Evolutionary conservation across 2,888 invertebrate genomes (phyloP).

Genomic region (Hydrotaea cyrtoneurina): DNA sequence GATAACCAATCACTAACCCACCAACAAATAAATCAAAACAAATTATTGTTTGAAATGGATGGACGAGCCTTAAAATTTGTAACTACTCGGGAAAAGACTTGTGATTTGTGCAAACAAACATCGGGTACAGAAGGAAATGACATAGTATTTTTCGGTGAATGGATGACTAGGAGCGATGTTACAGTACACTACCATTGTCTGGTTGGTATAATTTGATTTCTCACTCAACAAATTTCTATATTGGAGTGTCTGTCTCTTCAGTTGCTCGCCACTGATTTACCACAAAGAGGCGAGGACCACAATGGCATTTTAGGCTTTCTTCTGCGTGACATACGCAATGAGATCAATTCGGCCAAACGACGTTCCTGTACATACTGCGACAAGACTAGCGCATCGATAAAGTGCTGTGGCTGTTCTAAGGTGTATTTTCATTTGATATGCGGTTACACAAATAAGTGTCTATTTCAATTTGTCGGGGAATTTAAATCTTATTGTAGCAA

Average conservation of each 20-base stretch:
- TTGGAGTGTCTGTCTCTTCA: constrained; percentile 73
- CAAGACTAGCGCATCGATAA: constrained; percentile 71
- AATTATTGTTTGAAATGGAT: too few species aligned
- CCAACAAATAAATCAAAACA: too few species aligned
- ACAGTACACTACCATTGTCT: constrained; percentile 77
- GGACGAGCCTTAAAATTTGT: too few species aligned
- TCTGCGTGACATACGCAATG: constrained; percentile 85
- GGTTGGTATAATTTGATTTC: constrained; percentile 68
- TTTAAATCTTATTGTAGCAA: constrained; percentile 74
- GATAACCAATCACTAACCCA: too few species aligned
- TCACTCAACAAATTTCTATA: not conserved
- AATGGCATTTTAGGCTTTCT: constrained; percentile 90
- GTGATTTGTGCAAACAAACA: constrained; percentile 48
- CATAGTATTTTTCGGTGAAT: constrained; percentile 73
- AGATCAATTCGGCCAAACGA: constrained; percentile 82
- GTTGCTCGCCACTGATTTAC: constrained; percentile 86
- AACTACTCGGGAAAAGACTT: constrained; percentile 13
- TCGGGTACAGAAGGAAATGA: constrained; percentile 57
- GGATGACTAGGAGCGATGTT: constrained; percentile 72
- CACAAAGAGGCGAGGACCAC: constrained; percentile 86
- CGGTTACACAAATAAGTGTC: constrained; percentile 70
- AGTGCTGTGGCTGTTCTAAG: constrained; percentile 71
- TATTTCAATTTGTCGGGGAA: constrained; percentile 70
- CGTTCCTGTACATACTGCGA: constrained; percentile 73
- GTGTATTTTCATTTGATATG: constrained; percentile 74